Evolutionary conservation across 2,888 invertebrate genomes (phyloP).

Genomic region (Drosophila robusta): DNA sequence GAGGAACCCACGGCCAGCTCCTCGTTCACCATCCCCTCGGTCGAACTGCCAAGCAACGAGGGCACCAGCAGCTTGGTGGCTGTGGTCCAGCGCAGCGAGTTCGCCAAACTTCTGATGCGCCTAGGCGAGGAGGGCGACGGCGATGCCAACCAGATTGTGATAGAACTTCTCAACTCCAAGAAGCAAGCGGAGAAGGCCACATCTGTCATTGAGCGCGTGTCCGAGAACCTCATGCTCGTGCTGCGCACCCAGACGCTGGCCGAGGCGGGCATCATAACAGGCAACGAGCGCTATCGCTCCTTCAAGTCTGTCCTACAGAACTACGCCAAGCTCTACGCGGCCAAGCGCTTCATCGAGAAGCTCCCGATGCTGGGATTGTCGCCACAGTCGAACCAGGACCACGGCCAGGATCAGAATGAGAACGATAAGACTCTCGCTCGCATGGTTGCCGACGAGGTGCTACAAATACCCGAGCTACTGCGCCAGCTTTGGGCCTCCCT

Average conservation of each 20-base stretch:
- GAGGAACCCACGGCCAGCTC: constrained; percentile 20
- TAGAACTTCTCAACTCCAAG: constrained; percentile 48
- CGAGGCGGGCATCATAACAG: constrained; percentile 55
- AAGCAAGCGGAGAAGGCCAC: constrained; percentile 15
- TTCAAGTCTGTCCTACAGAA: constrained; percentile 59
- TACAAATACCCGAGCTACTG: constrained; percentile 57
- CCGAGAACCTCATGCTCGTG: constrained; percentile 52
- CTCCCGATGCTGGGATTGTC: constrained; percentile 40
- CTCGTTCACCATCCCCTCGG: too few species aligned
- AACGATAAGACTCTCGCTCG: constrained; percentile 42
- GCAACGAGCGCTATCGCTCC: constrained; percentile 63
- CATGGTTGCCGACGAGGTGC: constrained; percentile 56
- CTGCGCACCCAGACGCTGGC: constrained; percentile 51
- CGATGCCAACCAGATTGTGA: constrained; percentile 41
- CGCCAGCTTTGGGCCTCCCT: constrained; percentile 60
- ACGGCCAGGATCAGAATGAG: neutral
- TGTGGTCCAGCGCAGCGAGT: constrained; percentile 42
- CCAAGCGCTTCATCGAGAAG: constrained; percentile 62
- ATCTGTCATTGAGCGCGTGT: constrained; percentile 57
- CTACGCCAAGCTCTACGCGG: constrained; percentile 63
- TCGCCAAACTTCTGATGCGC: constrained; percentile 43
- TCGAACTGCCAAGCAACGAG: neutral
- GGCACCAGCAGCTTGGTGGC: constrained; percentile 28
- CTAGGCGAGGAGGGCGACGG: constrained; percentile 60
- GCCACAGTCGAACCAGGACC: neutral